Evolutionary conservation across 2,888 invertebrate genomes (phyloP).

Genomic region (Pachydiplax longipennis): DNA sequence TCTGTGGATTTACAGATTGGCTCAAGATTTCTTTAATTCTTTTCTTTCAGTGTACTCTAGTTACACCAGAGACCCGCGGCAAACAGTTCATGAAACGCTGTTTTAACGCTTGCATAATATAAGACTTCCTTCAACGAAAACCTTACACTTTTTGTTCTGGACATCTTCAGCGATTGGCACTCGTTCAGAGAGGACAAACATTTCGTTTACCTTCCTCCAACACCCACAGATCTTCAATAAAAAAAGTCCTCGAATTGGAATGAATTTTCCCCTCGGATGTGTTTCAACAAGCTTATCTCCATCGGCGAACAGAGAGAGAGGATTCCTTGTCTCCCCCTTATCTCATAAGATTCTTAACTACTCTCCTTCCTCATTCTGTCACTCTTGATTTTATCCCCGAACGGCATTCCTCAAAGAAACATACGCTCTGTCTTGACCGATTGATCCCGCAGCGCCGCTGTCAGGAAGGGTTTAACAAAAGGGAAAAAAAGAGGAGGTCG

Average conservation of each 20-base stretch:
- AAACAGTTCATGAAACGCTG: no score
- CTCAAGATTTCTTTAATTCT: no score
- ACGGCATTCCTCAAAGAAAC: conserved; percentile 41
- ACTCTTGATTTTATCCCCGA: conserved; percentile 32
- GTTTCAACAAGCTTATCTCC: background rate
- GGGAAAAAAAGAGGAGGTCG: background rate
- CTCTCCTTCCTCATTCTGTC: conserved; percentile 37
- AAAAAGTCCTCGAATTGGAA: background rate
- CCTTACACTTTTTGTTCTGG: no score
- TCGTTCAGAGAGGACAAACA: background rate
- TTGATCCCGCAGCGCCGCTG: conserved; percentile 31
- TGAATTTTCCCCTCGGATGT: background rate
- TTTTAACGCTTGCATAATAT: no score
- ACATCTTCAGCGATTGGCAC: no score
- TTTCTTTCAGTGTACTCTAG: no score
- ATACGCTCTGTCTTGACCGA: conserved; percentile 20
- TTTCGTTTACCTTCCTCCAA: background rate
- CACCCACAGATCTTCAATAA: background rate
- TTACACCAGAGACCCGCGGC: no score
- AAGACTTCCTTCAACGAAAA: no score
- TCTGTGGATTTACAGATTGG: no score
- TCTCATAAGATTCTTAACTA: conserved; percentile 37
- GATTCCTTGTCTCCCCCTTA: conserved; percentile 22
- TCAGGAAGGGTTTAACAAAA: background rate
- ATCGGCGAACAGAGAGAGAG: background rate